Evolutionary conservation across 1,140 invertebrate species (phyloP), one percentile per base, ranked within the genome.

Genomic region (Rhynchophorus ferrugineus): DNA sequence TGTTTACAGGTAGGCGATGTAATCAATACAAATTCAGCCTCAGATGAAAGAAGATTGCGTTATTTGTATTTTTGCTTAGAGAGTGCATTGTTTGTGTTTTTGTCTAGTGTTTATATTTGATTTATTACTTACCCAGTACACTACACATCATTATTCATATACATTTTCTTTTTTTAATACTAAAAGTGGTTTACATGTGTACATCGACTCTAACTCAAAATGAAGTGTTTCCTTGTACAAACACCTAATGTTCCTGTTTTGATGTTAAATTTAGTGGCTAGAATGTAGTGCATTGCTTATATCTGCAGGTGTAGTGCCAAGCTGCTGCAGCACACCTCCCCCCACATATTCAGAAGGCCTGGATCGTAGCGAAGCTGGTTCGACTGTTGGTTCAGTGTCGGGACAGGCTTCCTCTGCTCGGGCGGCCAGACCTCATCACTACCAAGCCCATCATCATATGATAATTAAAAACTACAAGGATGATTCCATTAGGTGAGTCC

Each of bases 241-340:
- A n/a, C n/a, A n/a, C n/a, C n/a, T n/a, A n/a, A n/a, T n/a, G n/a
- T n/a, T n/a, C n/a, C n/a, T n/a, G n/a, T n/a, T 47, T 33, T 47
- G 38, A 47, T 35, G 3, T 17, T 24, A 38, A 20, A n/a, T 11
- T 44, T 34, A 41, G 34, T 51, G 36, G 61, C 62, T 62, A 62
- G 62, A 53, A 37, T 62, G 62, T 64, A 64, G 62, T 16, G 59
- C 59, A 33, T 11, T 33, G 52, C 44, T 34, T 58, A 21, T 61
- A 46, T 58, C 41, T 63, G 38, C 61, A 70, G 68, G 68, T 67
- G 58, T 67, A 62, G 73, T 71, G 49, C 68, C 73, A 49, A 76
- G 75, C 56, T 86, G 85, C 72, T 88, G 86, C 71, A 89, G 87
- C 61, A 92, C 89, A 43, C 89, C 89, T 61, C 88, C 89, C 61